These are phyloP conservation scores for Drosophila mercatorum DNA, from an alignment of 2,888 invertebrate genomes.

Conservation along the genomic window DNA sequence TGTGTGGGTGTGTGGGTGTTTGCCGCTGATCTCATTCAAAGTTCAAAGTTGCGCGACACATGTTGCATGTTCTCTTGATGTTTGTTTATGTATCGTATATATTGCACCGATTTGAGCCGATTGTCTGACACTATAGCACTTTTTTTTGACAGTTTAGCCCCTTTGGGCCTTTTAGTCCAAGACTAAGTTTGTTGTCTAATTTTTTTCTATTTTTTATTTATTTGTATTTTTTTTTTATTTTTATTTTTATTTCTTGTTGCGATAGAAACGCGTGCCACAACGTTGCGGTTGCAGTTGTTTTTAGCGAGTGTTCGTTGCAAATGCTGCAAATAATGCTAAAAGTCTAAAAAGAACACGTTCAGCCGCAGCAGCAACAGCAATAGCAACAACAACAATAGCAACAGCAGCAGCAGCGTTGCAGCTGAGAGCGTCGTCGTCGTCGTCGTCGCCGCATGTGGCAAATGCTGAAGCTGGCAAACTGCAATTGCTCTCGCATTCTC, in stretches of 20 bases:
- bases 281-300: constrained; percentile 84
- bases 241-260: constrained; percentile 51
- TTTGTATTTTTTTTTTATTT: constrained; percentile 3
- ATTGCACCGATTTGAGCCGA: constrained; percentile 44
- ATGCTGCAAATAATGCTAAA: constrained; percentile 83
- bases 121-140: constrained; percentile 28
- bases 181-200: constrained; percentile 26
- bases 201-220: constrained; percentile 19
- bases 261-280: constrained; percentile 84
- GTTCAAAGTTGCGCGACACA: constrained; percentile 54
- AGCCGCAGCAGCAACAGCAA: constrained; percentile 62
- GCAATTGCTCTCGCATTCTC: constrained; percentile 33
- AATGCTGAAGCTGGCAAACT: constrained; percentile 64
- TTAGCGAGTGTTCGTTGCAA: constrained; percentile 84
- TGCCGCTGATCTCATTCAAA: constrained; percentile 57
- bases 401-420: constrained; percentile 48
- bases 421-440: constrained; percentile 48
- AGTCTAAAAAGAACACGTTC: constrained; percentile 82
- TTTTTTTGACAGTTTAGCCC: constrained; percentile 19
- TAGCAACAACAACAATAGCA: constrained; percentile 42
- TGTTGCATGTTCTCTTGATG: constrained; percentile 38
- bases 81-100: constrained; percentile 15
- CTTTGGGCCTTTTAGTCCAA: constrained; percentile 17
- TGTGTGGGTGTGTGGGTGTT: constrained; percentile 7
- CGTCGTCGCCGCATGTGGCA: constrained; percentile 70